These are phyloP conservation scores for Cheilosia urbana DNA, from an alignment of 2,888 invertebrate genomes.

Conservation along the genomic window DNA sequence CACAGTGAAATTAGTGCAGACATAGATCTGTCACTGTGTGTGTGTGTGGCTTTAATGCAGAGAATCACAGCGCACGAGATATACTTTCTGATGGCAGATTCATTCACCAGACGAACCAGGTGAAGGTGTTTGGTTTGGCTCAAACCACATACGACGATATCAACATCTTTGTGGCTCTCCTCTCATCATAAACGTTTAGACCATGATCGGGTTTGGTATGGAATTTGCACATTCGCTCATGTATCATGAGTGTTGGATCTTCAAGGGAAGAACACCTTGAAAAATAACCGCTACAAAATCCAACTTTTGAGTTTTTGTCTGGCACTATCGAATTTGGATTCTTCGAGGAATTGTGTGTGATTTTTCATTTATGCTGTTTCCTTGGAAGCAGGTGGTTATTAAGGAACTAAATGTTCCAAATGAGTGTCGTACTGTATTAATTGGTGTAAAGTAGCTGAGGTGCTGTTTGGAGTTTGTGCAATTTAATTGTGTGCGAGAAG, in stretches of 20 bases:
- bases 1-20: constrained; percentile 65
- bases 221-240: constrained; percentile 44
- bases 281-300: background rate
- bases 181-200: constrained; percentile 51
- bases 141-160: constrained; percentile 56
- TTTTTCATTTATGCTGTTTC: background rate
- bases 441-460: too few relatives aligned
- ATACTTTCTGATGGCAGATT: constrained; percentile 62
- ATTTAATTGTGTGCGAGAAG: too few relatives aligned
- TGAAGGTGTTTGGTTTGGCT: constrained; percentile 61
- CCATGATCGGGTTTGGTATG: constrained; percentile 64
- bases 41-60: constrained; percentile 20
- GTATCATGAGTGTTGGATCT: constrained; percentile 6
- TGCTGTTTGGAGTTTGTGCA: too few relatives aligned
- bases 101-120: constrained; percentile 56
- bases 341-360: constrained; percentile 13
- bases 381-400: background rate
- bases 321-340: background rate
- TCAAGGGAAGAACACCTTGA: constrained; percentile 28
- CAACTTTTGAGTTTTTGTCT: background rate
- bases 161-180: constrained; percentile 31
- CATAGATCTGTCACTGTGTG: constrained; percentile 18
- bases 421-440: too few relatives aligned
- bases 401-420: too few relatives aligned
- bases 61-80: constrained; percentile 3